phyloP scores from a whole-genome alignment of 2,888 invertebrate species.

The Tinea semifulvella region DNA sequence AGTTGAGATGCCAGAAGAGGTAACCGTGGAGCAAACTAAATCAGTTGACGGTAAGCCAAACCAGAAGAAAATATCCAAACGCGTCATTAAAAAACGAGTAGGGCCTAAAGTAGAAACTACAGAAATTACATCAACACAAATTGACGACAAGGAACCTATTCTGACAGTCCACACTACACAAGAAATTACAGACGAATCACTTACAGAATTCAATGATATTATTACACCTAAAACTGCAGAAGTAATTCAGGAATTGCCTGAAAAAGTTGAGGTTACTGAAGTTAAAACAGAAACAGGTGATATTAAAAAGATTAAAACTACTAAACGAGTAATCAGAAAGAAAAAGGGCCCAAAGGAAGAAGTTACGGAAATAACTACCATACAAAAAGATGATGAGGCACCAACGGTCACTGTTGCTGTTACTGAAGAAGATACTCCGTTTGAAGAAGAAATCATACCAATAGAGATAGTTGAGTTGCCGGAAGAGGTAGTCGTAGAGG shows the following conservation, averaged over 20 bases:
- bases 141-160: conserved; percentile 33
- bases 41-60: conserved; percentile 24
- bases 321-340: conserved; percentile 28
- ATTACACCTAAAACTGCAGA: conserved; percentile 13
- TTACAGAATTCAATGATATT: conserved; percentile 17
- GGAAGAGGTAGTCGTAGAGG: conserved; percentile 40
- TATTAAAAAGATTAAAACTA: conserved; percentile 22
- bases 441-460: conserved; percentile 14
- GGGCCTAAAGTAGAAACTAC: conserved; percentile 11
- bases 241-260: conserved; percentile 22
- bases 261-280: conserved; percentile 22
- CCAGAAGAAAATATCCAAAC: conserved; percentile 26
- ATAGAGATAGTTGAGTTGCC: conserved; percentile 18
- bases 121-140: conserved; percentile 20
- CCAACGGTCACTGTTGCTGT: conserved; percentile 15
- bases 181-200: conserved; percentile 15
- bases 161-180: conserved; percentile 4
- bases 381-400: conserved; percentile 25
- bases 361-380: conserved; percentile 39
- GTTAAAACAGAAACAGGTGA: conserved; percentile 24
- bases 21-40: conserved; percentile 29
- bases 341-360: conserved; percentile 30
- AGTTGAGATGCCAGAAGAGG: conserved; percentile 37
- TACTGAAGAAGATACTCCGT: conserved; percentile 15
- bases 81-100: conserved; percentile 23